phyloP scores from a whole-genome alignment of 1,140 invertebrate genomes.

The Heliconius hewitsoni region DNA sequence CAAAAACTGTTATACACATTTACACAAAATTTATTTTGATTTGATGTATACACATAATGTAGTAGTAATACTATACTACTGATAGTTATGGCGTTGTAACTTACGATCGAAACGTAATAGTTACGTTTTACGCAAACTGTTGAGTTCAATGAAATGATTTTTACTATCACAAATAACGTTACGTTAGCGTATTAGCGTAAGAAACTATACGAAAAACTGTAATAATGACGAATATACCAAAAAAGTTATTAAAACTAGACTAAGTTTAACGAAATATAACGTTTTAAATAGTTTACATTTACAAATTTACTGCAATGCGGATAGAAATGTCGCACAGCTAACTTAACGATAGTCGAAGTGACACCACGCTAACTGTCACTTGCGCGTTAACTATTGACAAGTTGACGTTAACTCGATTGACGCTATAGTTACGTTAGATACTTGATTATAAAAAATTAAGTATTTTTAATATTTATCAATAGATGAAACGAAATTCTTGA shows the following conservation, averaged over 20 bases:
- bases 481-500: neutral
- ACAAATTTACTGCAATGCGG: neutral
- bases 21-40: too few species aligned
- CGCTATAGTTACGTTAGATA: slow-evolving; percentile 4
- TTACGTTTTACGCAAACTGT: slow-evolving; percentile 8
- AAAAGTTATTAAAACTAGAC: neutral
- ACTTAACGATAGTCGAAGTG: slow-evolving; percentile 12
- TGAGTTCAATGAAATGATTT: neutral
- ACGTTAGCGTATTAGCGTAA: neutral
- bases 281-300: neutral
- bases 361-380: slow-evolving; percentile 1
- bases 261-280: neutral
- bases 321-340: slow-evolving; percentile 5
- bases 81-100: neutral
- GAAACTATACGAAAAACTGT: neutral
- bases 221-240: neutral
- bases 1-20: too few species aligned
- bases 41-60: too few species aligned
- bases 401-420: neutral
- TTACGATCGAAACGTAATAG: neutral
- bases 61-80: neutral
- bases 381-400: slow-evolving; percentile 4
- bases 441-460: neutral
- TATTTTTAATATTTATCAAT: neutral
- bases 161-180: neutral